These are phyloP conservation scores for Latrodectus elegans DNA, from an alignment of 2,888 invertebrate species.

Conservation along the genomic window DNA sequence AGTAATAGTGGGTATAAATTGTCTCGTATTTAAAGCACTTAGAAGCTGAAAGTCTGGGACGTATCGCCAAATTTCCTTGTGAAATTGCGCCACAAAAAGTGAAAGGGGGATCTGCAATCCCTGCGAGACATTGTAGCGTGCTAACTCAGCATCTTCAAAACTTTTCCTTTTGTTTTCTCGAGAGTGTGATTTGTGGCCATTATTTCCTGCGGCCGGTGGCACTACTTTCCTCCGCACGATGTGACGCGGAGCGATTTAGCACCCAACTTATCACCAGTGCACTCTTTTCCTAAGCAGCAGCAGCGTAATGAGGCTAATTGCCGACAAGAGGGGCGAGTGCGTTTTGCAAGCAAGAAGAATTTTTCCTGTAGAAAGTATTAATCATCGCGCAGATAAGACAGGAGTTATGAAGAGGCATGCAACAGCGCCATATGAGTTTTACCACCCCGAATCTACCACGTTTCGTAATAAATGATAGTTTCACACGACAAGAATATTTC, in stretches of 20 bases:
- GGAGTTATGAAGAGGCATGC: conserved; percentile 9
- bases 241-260: conserved; percentile 67
- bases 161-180: conserved; percentile 64
- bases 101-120: conserved; percentile 21
- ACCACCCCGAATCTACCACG: conserved; percentile 18
- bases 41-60: no score
- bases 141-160: conserved; percentile 38
- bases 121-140: conserved; percentile 24
- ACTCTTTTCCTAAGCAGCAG: conserved; percentile 41
- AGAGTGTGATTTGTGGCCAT: conserved; percentile 67
- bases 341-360: conserved; percentile 64
- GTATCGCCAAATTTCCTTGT: conserved; percentile 18
- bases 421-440: conserved; percentile 37
- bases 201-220: conserved; percentile 61
- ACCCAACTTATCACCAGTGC: conserved; percentile 65
- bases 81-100: conserved; percentile 31
- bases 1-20: no score
- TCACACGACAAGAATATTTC: conserved; percentile 50
- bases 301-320: conserved; percentile 66
- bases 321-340: conserved; percentile 64
- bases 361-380: conserved; percentile 55
- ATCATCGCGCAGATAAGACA: conserved; percentile 59
- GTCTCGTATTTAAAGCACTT: no score
- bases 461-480: conserved; percentile 54
- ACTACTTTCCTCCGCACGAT: conserved; percentile 61